These are phyloP conservation scores for Melanargia galathea DNA, from an alignment of 2,888 invertebrate genomes.

Conservation along the genomic window DNA sequence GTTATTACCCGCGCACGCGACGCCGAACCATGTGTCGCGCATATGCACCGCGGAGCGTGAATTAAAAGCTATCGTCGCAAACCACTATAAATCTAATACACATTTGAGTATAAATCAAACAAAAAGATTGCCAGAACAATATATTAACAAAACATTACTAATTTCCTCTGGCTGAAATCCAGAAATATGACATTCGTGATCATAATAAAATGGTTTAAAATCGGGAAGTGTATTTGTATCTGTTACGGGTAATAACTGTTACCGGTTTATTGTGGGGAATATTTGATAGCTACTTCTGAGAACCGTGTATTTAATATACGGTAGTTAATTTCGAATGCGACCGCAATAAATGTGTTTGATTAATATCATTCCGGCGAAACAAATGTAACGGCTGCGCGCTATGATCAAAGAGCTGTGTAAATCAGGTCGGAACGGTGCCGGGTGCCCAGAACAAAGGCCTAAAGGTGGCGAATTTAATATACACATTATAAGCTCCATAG, in stretches of 20 bases:
- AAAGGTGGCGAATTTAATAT: slow-evolving; percentile 57
- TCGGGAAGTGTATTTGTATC: slow-evolving; percentile 56
- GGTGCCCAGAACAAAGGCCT: slow-evolving; percentile 49
- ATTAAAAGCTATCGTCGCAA: slow-evolving; percentile 16
- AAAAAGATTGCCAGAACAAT: slow-evolving; percentile 29
- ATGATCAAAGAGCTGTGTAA: slow-evolving; percentile 69
- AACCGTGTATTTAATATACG: slow-evolving; percentile 67
- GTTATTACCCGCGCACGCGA: slow-evolving; percentile 39
- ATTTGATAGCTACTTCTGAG: slow-evolving; percentile 78
- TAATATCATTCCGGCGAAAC: slow-evolving; percentile 75
- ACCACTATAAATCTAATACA: slow-evolving; percentile 16
- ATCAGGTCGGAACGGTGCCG: slow-evolving; percentile 59
- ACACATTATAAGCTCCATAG: slow-evolving; percentile 44
- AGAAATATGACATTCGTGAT: slow-evolving; percentile 63
- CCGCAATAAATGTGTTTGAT: slow-evolving; percentile 78
- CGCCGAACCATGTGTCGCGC: slow-evolving; percentile 40
- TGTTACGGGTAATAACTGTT: slow-evolving; percentile 49
- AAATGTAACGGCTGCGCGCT: slow-evolving; percentile 66
- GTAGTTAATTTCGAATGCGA: slow-evolving; percentile 71
- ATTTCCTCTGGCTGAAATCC: slow-evolving; percentile 70
- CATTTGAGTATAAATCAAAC: slow-evolving; percentile 17
- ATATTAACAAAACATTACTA: slow-evolving; percentile 39
- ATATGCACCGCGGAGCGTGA: slow-evolving; percentile 26
- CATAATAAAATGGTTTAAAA: slow-evolving; percentile 57
- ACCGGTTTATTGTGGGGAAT: slow-evolving; percentile 74